Evolutionary conservation across 2,113 vertebrate species (phyloP).

Genomic region (Danionella cerebrum): DNA sequence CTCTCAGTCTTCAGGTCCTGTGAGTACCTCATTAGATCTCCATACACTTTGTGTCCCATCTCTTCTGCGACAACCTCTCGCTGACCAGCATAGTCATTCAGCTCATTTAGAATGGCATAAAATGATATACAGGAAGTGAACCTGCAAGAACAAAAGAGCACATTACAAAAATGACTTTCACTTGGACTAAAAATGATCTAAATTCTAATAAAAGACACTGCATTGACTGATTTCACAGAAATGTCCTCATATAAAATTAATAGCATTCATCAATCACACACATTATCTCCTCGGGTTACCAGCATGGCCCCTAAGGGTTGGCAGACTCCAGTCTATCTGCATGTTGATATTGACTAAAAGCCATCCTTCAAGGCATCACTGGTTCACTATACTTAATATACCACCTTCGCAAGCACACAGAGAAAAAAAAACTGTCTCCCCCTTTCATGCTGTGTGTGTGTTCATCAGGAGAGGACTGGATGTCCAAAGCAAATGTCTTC

Average conservation of each 20-base stretch:
- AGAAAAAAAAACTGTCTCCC: neutral
- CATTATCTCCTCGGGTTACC: neutral
- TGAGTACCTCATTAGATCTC: constrained; percentile 91
- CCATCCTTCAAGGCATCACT: neutral
- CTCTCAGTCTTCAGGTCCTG: constrained; percentile 90
- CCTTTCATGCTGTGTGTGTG: neutral
- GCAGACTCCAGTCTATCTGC: neutral
- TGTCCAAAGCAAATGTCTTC: constrained; percentile 6
- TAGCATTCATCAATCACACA: neutral
- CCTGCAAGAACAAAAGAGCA: constrained; percentile 64
- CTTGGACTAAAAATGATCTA: no score
- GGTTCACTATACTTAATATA: constrained; percentile 30
- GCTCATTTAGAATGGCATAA: constrained; percentile 88
- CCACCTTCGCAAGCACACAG: neutral
- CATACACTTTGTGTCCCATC: constrained; percentile 90
- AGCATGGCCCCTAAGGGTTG: neutral
- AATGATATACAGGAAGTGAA: constrained; percentile 92
- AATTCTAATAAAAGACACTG: neutral
- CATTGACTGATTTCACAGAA: neutral
- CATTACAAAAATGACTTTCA: no score
- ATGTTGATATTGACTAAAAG: constrained; percentile 27
- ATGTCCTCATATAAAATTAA: neutral
- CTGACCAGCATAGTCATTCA: constrained; percentile 96
- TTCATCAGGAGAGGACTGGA: neutral
- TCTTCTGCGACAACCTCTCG: constrained; percentile 97